Base-by-base conservation (phyloP, 1,140 invertebrate genomes). In the Drosophila nasuta region DNA sequence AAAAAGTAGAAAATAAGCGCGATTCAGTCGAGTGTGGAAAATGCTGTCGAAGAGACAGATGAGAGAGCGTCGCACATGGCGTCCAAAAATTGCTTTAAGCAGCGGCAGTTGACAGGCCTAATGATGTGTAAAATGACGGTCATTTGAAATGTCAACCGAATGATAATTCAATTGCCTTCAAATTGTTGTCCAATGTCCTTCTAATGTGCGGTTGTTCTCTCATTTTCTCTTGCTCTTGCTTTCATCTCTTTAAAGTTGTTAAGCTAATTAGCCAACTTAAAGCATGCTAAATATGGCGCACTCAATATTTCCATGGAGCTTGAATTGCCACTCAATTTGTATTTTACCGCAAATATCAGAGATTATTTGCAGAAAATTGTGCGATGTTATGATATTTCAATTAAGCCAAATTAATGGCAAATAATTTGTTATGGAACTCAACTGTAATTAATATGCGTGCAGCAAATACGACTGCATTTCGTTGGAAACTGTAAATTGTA, bases 81-180 rank as follows among this genome's bases (percentile, higher is more conserved):
- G 25, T n/a, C 38, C 38, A 57, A 30, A 41, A 46, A 43, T 35
- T 60, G 48, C 58, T 68, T 54, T 35, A 65, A 70, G 57, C 30
- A 38, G 46, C 45, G 38, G 43, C 52, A 63, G 65, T 68, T 80
- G 77, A 69, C 77, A 75, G 72, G 71, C 71, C 69, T 90, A 89
- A 89, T 89, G 85, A 90, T 90, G 86, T 90, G 85, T 85, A 79
- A 89, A 89, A 90, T 79, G 81, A 81, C 73, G 83, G 74, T 71
- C 77, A 69, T 67, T 63, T 65, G 67, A 72, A 86, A 69, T 86
- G 78, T 81, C 75, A 68, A 35, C 13, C 65, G 72, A 69, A 75
- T 75, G 72, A 70, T 70, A 75, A 75, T 70, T 75, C 66, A 75
- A 75, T 75, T 75, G 51, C 33, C 49, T 33, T 60, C 10, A 43